Conservation (phyloP, 2,888 invertebrate genomes). For the Lumbricus terrestris region DNA sequence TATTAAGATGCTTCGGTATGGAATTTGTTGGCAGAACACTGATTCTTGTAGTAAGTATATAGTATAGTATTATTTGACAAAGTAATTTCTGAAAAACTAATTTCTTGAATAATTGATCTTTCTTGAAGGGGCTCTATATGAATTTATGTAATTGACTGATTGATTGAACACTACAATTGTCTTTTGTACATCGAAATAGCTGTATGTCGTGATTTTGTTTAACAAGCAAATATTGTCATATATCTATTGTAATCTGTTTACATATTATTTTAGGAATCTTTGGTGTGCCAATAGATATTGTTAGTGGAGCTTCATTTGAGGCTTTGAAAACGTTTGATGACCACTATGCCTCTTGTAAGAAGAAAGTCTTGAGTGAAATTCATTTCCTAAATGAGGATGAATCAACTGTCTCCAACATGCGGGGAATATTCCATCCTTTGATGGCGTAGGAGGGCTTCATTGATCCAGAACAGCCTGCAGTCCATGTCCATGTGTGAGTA, state of each 20-base stretch:
- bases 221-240: not conserved
- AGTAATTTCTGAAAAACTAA: no score
- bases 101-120: no score
- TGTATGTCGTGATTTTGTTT: not conserved
- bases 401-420: not conserved
- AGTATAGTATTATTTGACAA: no score
- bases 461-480: not conserved
- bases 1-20: no score
- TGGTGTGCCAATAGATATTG: not conserved
- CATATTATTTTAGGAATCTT: not conserved
- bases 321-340: not conserved
- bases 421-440: not conserved
- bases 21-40: no score
- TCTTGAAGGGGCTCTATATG: no score
- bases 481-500: not conserved
- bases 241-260: not conserved
- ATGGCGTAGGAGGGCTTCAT: not conserved
- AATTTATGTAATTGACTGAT: no score
- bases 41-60: no score
- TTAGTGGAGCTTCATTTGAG: not conserved
- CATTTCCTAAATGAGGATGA: not conserved
- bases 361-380: not conserved
- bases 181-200: no score
- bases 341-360: not conserved
- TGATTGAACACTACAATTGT: no score